Base-by-base conservation (phyloP, 2,797 vertebrate genomes). In the Brotula barbata region DNA sequence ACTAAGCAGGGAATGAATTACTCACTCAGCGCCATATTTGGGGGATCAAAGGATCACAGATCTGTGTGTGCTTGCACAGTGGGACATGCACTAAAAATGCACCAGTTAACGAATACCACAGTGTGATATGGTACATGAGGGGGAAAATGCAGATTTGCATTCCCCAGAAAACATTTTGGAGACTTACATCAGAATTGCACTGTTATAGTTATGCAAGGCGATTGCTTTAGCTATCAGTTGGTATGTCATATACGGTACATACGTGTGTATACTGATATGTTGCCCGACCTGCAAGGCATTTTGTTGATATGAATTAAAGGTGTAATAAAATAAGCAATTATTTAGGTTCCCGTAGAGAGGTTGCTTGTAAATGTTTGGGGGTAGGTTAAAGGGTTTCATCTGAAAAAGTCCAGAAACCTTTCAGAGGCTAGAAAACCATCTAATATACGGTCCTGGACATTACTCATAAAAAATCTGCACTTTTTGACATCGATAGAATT, bases 71-170 rank as follows among this genome's bases (percentile, higher is more conserved):
- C 61, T 37, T 0, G 40, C 50, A 64, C 31, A 64, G 59, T 2
- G 55, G 78, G 85, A 73, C 71, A 62, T 74, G 76, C 71, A 59
- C 78, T 86, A 82, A 84, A 87, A 85, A 85, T 78, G 78, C 53
- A 62, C 63, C 76, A 40, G 72, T 78, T 82, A 80, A 81, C 68
- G 45, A 84, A 76, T 1, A 61, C 57, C 59, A 63, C 41, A 2
- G 64, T 55, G 49, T 64, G 57, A 82, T 64, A 46, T 37, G 64
- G 75, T 57, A n/a, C n/a, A n/a, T n/a, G n/a, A n/a, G 53, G 61
- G 55, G 71, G 21, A 73, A 77, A 76, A 82, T 39, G 54, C 48
- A 34, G 36, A 81, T 88, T 79, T 78, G 67, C 77, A 78, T 75
- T 47, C 58, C 60, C 48, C 54, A 52, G 70, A 72, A 53, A 72